Base-by-base conservation (phyloP, 2,888 invertebrate species). In the Stramonita haemastoma region DNA sequence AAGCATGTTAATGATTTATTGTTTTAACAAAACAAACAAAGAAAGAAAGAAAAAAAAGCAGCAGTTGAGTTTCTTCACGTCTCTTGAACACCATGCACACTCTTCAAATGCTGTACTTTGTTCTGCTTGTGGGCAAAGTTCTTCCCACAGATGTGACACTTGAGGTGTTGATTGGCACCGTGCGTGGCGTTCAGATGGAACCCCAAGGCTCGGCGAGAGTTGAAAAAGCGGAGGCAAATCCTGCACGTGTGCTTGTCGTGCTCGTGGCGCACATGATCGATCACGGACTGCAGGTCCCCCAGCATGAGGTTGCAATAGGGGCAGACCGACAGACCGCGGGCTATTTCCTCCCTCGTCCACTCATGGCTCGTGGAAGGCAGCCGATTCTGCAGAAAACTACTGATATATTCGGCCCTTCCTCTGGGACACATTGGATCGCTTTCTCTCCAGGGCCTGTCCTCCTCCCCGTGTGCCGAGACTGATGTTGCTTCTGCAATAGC, bases 121-220 rank as follows among this genome's bases (percentile, higher is more conserved):
- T 87, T 60, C 57, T 87, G 87, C 87, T 26, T 73, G 57, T 87
- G 87, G 13, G 87, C 87, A 87, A 87, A 87, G 19, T 60, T 87
- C 57, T 87, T 73, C 22, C 77, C 77, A 77, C 87, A 87, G 8
- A 87, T 19, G 19, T 26, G 73, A 66, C 87, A 87, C 87, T 13
- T 56, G 11, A 87, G 87, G 22, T 70, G 34, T 17, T 73, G 57
- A 22, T 87, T 60, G 34, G 34, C 34, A 6, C 87, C 77, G 56
- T 87, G 87, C 17, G 60, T 87, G 32, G 87, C 87, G 29, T 87
- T 87, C 29, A 36, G 87, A 56, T 87, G 87, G n/a, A 77, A 73
- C 4, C 77, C 77, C 77, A 87, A 22, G 29, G 77, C 87, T 29
- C 77, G n/a, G 79, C 34, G 73, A 4, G 87, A 77, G 56, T 70